Percentiles rank a stretch among this genome's conserved stretches.
phyloP scores from a whole-genome alignment of 1,140 invertebrate species.

The Euura lappo region DNA sequence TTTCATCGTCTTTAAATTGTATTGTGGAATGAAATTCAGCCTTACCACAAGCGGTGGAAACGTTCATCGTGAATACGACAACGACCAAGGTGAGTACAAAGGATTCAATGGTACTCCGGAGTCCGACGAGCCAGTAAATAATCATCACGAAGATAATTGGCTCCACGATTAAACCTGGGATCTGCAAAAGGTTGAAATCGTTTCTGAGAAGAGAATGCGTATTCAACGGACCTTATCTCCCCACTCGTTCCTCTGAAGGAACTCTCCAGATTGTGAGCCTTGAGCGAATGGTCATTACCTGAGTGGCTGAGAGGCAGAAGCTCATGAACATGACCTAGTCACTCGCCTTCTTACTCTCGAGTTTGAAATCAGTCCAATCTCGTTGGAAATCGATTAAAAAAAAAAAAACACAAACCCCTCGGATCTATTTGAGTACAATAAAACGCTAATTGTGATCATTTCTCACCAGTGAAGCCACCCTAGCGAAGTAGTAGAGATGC shows the following conservation, averaged over 20 bases:
- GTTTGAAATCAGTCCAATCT: too few species aligned
- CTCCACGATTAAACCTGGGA: conserved; percentile 80
- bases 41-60: conserved; percentile 83
- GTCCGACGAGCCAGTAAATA: conserved; percentile 80
- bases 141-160: conserved; percentile 78
- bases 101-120: conserved; percentile 69
- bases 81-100: conserved; percentile 72
- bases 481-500: conserved; percentile 76
- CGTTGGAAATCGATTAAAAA: too few species aligned
- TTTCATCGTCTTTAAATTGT: not conserved
- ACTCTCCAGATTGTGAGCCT: too few species aligned
- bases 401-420: too few species aligned
- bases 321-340: too few species aligned
- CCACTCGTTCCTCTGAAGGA: too few species aligned
- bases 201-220: not conserved
- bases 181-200: conserved; percentile 57
- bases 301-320: too few species aligned
- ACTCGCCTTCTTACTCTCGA: too few species aligned
- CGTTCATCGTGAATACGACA: conserved; percentile 77
- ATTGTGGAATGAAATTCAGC: conserved; percentile 23
- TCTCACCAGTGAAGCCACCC: conserved; percentile 76
- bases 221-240: too few species aligned
- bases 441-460: not conserved
- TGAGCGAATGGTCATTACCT: too few species aligned
- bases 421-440: not conserved